Base-by-base conservation (phyloP, 2,888 invertebrate species). In the Tenodera sinensis region DNA sequence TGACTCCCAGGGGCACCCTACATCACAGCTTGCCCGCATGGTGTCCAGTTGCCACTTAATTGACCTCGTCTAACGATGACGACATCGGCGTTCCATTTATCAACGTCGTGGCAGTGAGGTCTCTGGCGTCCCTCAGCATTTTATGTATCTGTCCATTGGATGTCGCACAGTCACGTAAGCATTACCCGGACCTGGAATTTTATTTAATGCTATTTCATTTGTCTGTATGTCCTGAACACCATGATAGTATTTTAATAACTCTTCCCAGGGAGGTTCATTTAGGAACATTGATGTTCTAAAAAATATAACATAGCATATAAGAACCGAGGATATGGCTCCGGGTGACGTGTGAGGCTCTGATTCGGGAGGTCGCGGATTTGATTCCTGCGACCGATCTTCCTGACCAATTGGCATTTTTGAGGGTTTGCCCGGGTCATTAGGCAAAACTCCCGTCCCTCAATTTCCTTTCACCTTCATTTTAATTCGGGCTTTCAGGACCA, bases 11-110 rank as follows among this genome's bases (percentile, higher is more conserved):
- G 88, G 88, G 88, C 83, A 83, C 25, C 47, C 83, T 88, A 47
- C 88, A 83, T 88, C 88, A 88, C 20, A 83, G 83, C 88, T 14
- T 83, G 54, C 20, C 54, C 54, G 54, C 54, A 71, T 30, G 30
- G 87, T 87, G 81, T 81, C 87, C 81, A 28, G 81, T 87, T 81
- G 28, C 87, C 87, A 87, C 87, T 87, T 87, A 87, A 87, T 87
- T 87, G 87, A 87, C 87, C 87, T 82, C 87, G 87, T 87, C 87
- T 87, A 87, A 87, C 87, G 87, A 87, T 87, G 87, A 71, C 87
- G 87, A 87, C 81, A 81, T 87, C 82, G 81, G 81, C 9, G 82
- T 87, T 87, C 81, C 87, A 87, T 87, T 87, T 34, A 87, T 87
- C 87, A 87, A 81, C 30, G 87, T 81, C 81, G 71, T 20, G 25